Base-by-base conservation (phyloP, 30 jellyfish, hydroid and myxozoan species). In the Aurelia coerulea region DNA sequence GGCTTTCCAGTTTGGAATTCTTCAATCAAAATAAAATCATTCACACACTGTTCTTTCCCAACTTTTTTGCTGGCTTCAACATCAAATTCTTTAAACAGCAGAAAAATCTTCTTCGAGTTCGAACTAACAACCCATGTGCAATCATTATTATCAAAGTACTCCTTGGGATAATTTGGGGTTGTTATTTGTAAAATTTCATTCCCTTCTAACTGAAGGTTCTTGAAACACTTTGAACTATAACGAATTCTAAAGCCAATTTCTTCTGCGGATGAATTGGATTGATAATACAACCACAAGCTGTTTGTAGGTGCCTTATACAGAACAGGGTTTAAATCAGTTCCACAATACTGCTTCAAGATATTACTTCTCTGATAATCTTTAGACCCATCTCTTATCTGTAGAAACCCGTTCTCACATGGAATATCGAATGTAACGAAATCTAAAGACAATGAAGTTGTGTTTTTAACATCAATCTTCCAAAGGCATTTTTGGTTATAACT, bases 241-340 rank as follows among this genome's bases (percentile, higher is more conserved):
- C 88, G 65, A 68, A 83, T 41, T 39, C 85, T 69, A 52, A 88
- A 88, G 50, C 97, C 97, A 64, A 88, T 60, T 73, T 88, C 97
- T 39, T 78, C 88, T 14, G 92, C 62, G 9, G 97, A 88, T 56
- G 97, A 88, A 62, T 79, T 88, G 13, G 97, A 88, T 4, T 50
- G 4, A 76, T 79, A 88, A 15, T 60, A n/a, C 0, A 88, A 0
- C 97, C 97, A 88, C 46, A 88, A 62, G 66, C 42, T 76, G 51
- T 80, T 88, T 2, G 85, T 29, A 3, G 77, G 78, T 23, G 70
- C 65, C 59, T 76, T 74, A 9, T 67, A 74, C 60, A 73, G 53
- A 54, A 16, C 63, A 2, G 50, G 13, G 42, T 76, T 10, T 23
- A 74, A 54, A 32, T 80, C 97, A 11, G 56, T 80, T 37, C 97